These are phyloP conservation scores for Acronicta alni DNA, from an alignment of 2,888 invertebrate species.

Conservation along the genomic window DNA sequence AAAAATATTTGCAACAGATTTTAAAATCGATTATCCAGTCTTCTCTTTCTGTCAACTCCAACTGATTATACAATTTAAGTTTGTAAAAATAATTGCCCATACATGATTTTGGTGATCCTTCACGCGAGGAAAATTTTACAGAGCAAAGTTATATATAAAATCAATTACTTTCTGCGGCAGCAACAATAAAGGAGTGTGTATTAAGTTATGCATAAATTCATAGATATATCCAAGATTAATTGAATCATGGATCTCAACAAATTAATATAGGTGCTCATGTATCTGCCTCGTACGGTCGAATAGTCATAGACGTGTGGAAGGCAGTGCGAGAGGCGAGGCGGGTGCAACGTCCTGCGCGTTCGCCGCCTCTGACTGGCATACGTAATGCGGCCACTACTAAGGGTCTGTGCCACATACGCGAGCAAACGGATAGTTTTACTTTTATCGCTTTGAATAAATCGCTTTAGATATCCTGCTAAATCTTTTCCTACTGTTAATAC, in stretches of 20 bases:
- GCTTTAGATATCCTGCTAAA: background rate
- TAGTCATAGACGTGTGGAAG: slow-evolving; percentile 59
- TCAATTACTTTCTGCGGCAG: no score
- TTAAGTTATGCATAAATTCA: background rate
- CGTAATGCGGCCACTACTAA: slow-evolving; percentile 70
- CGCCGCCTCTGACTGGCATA: slow-evolving; percentile 76
- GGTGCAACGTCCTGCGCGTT: slow-evolving; percentile 82
- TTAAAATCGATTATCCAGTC: background rate
- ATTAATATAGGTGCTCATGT: slow-evolving; percentile 26
- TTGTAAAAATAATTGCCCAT: no score
- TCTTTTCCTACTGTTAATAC: background rate
- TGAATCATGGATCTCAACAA: slow-evolving; percentile 6
- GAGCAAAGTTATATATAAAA: no score
- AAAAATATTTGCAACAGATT: background rate
- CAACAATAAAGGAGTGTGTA: background rate
- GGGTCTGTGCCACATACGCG: slow-evolving; percentile 39
- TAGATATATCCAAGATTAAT: background rate
- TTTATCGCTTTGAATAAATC: slow-evolving; percentile 17
- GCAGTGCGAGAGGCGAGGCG: slow-evolving; percentile 66
- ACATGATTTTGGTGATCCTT: no score
- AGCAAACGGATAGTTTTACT: slow-evolving; percentile 33
- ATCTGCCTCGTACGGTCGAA: slow-evolving; percentile 47
- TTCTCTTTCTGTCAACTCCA: background rate
- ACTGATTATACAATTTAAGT: no score
- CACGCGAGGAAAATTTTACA: no score